Evolutionary conservation across 2,113 vertebrate species (phyloP), one percentile per base, ranked within the genome.

Genomic region (Coreoperca whiteheadi): DNA sequence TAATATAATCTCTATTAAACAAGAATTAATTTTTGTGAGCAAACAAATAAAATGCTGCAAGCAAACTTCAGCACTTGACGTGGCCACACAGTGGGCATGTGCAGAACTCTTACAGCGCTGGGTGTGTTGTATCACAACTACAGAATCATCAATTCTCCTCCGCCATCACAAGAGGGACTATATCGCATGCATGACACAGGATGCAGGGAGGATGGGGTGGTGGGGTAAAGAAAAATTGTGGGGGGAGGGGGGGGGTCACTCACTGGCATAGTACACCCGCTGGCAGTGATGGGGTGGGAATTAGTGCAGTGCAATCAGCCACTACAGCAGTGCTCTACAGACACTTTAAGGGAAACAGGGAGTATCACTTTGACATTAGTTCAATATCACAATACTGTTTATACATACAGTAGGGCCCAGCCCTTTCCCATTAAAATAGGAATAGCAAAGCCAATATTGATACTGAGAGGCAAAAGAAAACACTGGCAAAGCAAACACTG

Each of bases 101-200:
- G 97, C 97, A 97, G 96, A 97, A 98, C 96, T 95, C 96, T 96
- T 95, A 96, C 97, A 97, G 93, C 96, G 95, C 96, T 96, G 96
- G 96, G 81, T 95, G 96, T 97, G 97, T 98, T 98, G 98, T 98
- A 98, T 98, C 97, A 98, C 97, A 99, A 98, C 96, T 98, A 98
- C 97, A 96, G 96, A 97, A 97, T 96, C 96, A 96, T 96, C 96
- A 96, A 95, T 95, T 96, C 95, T 96, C 96, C 96, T 97, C 96
- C 94, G 96, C 96, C 96, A 96, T 96, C 94, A 96, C 97, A 97
- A 96, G 67, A 89, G 96, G 96, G 96, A 95, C 96, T 92, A 96
- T 96, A 96, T 97, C 81, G 96, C 97, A 97, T 98, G 97, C 98
- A 98, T 92, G 95, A 94, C 92, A 94, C 95, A 94, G 94, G 95